Percentiles rank a stretch among this genome's conserved stretches.
These are phyloP conservation scores for Caenorhabditis remanei DNA, from an alignment of 1,140 invertebrate species.

Conservation along the genomic window DNA sequence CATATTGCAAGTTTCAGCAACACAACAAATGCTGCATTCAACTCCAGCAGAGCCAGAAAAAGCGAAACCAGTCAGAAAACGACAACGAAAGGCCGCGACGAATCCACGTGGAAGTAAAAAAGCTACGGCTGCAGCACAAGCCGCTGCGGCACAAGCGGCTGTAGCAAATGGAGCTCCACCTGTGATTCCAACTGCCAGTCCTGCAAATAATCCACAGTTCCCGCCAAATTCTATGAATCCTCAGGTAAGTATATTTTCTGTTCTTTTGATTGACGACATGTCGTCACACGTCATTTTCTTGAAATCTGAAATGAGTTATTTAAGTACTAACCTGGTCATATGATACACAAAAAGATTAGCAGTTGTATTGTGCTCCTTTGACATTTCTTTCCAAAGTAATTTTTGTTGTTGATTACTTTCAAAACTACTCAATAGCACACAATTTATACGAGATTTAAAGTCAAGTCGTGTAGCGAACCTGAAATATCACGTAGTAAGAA, in stretches of 20 bases:
- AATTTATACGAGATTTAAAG: neutral
- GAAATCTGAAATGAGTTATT: too few species aligned
- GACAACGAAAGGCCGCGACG: slow-evolving; percentile 60
- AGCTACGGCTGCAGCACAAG: slow-evolving; percentile 49
- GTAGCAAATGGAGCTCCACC: slow-evolving; percentile 43
- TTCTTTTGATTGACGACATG: neutral
- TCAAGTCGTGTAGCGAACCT: too few species aligned
- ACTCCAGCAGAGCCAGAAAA: slow-evolving; percentile 53
- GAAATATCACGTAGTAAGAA: too few species aligned
- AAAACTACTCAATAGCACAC: neutral
- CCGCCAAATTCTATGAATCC: slow-evolving; percentile 52
- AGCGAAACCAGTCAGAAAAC: slow-evolving; percentile 60
- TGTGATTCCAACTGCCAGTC: slow-evolving; percentile 10
- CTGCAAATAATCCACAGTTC: slow-evolving; percentile 26
- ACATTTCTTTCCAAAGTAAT: neutral
- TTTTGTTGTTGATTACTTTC: neutral
- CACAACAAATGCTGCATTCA: slow-evolving; percentile 47
- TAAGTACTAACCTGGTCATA: too few species aligned
- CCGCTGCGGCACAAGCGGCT: slow-evolving; percentile 31
- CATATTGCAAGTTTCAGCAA: slow-evolving; percentile 11
- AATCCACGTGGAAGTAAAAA: slow-evolving; percentile 58
- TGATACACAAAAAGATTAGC: too few species aligned
- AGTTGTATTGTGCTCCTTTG: too few species aligned
- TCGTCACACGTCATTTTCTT: too few species aligned
- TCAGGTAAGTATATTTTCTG: slow-evolving; percentile 12